Conservation (phyloP, 2,113 vertebrate species). For the Pterocles gutturalis region DNA sequence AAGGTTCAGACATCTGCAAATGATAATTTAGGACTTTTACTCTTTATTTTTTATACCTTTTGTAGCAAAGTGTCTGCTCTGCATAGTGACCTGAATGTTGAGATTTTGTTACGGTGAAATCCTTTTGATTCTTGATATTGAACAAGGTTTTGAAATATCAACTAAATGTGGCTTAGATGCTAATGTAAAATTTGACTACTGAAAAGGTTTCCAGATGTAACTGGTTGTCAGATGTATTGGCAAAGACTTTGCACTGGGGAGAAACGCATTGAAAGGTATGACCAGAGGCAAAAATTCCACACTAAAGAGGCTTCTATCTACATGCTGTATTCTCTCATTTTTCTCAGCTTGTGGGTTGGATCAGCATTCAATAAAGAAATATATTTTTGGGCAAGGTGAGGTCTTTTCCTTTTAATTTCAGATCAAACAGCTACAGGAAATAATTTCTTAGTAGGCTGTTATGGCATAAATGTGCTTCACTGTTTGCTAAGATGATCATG, state of each 20-base stretch:
- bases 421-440: background rate
- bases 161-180: background rate
- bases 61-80: background rate
- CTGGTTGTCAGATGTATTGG: background rate
- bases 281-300: conserved; percentile 21
- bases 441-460: background rate
- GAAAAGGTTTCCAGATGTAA: conserved; percentile 36
- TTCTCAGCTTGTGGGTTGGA: background rate
- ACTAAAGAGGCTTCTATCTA: background rate
- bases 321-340: background rate
- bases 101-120: background rate
- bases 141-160: conserved; percentile 19
- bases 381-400: background rate
- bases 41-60: background rate
- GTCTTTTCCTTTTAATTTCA: background rate
- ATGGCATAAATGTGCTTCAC: background rate
- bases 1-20: background rate
- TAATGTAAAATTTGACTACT: background rate
- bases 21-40: background rate
- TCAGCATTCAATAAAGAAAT: background rate
- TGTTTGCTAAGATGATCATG: background rate
- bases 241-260: background rate
- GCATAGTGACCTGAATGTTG: background rate
- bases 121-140: background rate
- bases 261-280: background rate